Evolutionary conservation across 2,797 vertebrate genomes (phyloP).

Genomic region (Champsocephalus esox): DNA sequence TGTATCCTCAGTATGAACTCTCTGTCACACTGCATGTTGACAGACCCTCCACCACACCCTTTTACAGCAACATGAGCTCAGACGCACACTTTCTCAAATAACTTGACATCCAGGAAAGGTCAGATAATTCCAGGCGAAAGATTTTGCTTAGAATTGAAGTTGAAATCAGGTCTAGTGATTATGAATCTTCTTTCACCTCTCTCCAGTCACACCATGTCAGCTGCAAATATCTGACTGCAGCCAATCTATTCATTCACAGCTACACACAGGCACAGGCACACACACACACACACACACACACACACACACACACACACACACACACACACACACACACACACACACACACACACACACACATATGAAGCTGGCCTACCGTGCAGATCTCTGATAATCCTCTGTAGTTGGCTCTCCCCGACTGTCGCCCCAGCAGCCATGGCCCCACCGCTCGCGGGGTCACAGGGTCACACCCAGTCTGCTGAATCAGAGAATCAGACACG

Average conservation of each 20-base stretch:
- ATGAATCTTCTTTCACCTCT: slow-evolving; percentile 35
- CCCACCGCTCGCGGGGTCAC: slow-evolving; percentile 73
- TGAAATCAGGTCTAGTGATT: slow-evolving; percentile 19
- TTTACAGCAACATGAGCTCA: slow-evolving; percentile 26
- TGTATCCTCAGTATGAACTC: slow-evolving; percentile 52
- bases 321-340: slow-evolving; percentile 21
- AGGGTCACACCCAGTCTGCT: slow-evolving; percentile 79
- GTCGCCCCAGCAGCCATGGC: slow-evolving; percentile 87
- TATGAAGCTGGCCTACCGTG: slow-evolving; percentile 86
- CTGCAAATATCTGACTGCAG: slow-evolving; percentile 13
- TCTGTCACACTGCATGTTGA: slow-evolving; percentile 73
- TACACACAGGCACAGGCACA: too few relatives aligned
- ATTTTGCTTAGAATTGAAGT: neutral
- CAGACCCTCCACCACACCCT: slow-evolving; percentile 53
- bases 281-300: slow-evolving; percentile 40
- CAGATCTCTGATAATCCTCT: slow-evolving; percentile 95
- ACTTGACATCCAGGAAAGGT: slow-evolving; percentile 11
- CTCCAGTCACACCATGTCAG: slow-evolving; percentile 44
- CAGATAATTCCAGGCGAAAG: slow-evolving; percentile 29
- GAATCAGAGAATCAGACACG: slow-evolving; percentile 80
- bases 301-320: slow-evolving; percentile 30
- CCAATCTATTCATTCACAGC: slow-evolving; percentile 37
- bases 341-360: slow-evolving; percentile 40
- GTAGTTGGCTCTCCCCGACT: slow-evolving; percentile 90
- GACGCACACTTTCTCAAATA: slow-evolving; percentile 35